Evolutionary conservation across 2,797 vertebrate species (phyloP).

Genomic region (Aselliscus stoliczkanus): DNA sequence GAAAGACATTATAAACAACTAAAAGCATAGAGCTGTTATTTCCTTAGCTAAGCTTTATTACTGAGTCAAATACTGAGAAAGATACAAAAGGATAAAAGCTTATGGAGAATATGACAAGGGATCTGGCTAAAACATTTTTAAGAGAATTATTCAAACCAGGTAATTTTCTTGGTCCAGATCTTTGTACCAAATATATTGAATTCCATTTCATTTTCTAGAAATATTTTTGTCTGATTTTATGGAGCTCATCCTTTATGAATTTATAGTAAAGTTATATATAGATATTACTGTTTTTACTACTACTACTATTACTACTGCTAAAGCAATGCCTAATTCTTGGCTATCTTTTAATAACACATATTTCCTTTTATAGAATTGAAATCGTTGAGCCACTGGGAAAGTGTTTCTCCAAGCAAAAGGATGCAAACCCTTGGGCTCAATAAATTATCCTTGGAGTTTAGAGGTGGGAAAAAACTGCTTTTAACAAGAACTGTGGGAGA

Average conservation of each 20-base stretch:
- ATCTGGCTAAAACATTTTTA: neutral
- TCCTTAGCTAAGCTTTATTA: neutral
- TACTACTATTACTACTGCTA: neutral
- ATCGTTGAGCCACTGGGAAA: neutral
- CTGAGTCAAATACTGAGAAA: neutral
- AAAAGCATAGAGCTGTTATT: neutral
- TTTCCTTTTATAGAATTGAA: neutral
- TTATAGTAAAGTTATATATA: neutral
- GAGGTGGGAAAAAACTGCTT: neutral
- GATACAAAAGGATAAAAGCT: neutral
- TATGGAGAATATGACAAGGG: neutral
- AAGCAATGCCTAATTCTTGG: neutral
- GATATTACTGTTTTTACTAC: neutral
- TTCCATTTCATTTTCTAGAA: neutral
- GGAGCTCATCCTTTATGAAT: neutral
- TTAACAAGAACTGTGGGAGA: neutral
- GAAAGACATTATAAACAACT: slow-evolving; percentile 28
- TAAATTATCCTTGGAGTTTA: neutral
- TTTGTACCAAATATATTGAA: neutral
- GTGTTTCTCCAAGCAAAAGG: neutral
- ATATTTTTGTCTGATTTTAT: neutral
- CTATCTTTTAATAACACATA: neutral
- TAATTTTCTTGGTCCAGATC: neutral
- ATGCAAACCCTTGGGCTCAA: neutral
- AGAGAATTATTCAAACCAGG: neutral